Conservation (phyloP, 2,888 invertebrate species). For the Chloroclystis v-ata region DNA sequence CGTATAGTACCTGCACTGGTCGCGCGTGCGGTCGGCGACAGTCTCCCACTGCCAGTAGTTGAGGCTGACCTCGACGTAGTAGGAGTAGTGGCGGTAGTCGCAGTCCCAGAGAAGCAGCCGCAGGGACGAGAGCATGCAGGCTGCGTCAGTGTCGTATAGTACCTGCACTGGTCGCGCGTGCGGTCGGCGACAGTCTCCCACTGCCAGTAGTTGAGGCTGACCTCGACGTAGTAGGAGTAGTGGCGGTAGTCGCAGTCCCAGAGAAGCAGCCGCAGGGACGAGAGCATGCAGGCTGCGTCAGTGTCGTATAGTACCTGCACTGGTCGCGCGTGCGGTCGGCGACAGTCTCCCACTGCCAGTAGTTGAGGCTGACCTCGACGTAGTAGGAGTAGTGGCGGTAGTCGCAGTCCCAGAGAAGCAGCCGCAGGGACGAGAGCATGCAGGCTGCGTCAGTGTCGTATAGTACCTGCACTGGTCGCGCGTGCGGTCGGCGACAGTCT, state of each 20-base stretch:
- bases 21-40: too few relatives aligned
- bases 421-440: constrained; percentile 88
- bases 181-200: constrained; percentile 97
- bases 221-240: too few relatives aligned
- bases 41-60: too few relatives aligned
- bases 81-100: too few relatives aligned
- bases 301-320: constrained; percentile 88
- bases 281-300: constrained; percentile 92
- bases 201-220: too few relatives aligned
- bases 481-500: constrained; percentile 95
- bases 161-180: constrained; percentile 89
- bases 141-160: constrained; percentile 83
- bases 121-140: constrained; percentile 88
- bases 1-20: constrained; percentile 88
- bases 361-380: too few relatives aligned
- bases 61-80: too few relatives aligned
- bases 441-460: constrained; percentile 86
- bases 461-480: constrained; percentile 86
- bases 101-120: constrained; percentile 96
- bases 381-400: too few relatives aligned
- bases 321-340: too few relatives aligned
- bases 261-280: constrained; percentile 91
- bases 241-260: constrained; percentile 96
- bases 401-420: constrained; percentile 97
- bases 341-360: too few relatives aligned